Percentiles rank a stretch among this genome's conserved stretches.
phyloP scores from a whole-genome alignment of 2,113 vertebrate species.

The Thermophis baileyi region DNA sequence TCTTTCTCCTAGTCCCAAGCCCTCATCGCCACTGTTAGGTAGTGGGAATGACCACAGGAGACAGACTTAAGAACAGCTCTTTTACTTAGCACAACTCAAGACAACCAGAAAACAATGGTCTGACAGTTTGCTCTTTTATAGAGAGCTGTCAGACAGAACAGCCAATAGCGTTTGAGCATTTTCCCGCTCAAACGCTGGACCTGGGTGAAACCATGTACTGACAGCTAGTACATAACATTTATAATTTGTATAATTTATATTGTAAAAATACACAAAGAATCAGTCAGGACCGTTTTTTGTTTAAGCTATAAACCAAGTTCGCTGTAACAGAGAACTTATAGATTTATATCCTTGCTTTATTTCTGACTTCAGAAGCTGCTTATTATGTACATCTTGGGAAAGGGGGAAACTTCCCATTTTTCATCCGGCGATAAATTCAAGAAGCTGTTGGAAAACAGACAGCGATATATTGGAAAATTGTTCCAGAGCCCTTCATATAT shows the following conservation, averaged over 20 bases:
- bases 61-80: too few relatives aligned
- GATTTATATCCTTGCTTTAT: background rate
- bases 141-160: too few relatives aligned
- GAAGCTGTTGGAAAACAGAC: background rate
- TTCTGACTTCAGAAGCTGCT: background rate
- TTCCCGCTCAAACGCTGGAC: too few relatives aligned
- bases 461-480: background rate
- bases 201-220: too few relatives aligned
- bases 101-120: too few relatives aligned
- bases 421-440: background rate
- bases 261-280: background rate
- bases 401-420: background rate
- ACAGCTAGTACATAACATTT: too few relatives aligned
- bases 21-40: too few relatives aligned
- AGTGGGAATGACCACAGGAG: too few relatives aligned
- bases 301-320: background rate
- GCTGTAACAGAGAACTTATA: background rate
- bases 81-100: too few relatives aligned
- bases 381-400: background rate
- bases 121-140: too few relatives aligned
- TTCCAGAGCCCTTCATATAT: background rate
- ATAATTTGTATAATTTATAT: slow-evolving; percentile 6
- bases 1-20: too few relatives aligned
- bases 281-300: background rate
- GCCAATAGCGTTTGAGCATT: too few relatives aligned